Conservation (phyloP, 2,797 vertebrate genomes). For the Australoheros facetus region DNA sequence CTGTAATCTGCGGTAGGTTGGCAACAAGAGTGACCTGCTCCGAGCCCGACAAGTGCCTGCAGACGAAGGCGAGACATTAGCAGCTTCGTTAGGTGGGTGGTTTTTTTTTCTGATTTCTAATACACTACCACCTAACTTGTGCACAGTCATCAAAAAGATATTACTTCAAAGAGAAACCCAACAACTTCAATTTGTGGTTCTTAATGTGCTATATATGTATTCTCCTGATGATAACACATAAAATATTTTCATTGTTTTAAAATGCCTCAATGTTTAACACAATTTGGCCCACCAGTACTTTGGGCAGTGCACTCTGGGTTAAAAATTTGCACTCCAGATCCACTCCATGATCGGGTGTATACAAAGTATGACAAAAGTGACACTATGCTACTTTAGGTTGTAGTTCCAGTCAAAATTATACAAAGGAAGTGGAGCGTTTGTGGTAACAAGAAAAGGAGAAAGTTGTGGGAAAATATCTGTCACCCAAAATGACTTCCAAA, state of each 20-base stretch:
- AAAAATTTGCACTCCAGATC: not conserved
- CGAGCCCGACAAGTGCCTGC: constrained; percentile 89
- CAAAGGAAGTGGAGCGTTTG: not conserved
- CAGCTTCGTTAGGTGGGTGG: constrained; percentile 81
- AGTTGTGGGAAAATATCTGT: not conserved
- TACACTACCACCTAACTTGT: not conserved
- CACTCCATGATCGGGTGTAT: not conserved
- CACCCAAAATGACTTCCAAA: not conserved
- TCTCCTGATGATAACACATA: not conserved
- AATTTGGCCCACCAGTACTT: not conserved
- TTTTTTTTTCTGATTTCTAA: not conserved
- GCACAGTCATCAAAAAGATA: not conserved
- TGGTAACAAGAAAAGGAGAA: not conserved
- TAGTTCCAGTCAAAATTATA: not conserved
- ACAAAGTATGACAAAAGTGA: not conserved
- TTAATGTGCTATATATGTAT: not conserved
- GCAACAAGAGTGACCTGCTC: constrained; percentile 93
- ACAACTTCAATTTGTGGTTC: not conserved
- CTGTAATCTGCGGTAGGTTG: constrained; percentile 74
- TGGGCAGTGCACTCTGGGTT: not conserved
- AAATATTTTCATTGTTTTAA: not conserved
- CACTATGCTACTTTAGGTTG: not conserved
- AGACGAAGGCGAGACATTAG: constrained; percentile 88
- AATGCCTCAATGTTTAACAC: not conserved
- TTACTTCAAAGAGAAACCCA: not conserved